phyloP scores from a whole-genome alignment of 2,888 invertebrate species.

The Ethmia dodecea region DNA sequence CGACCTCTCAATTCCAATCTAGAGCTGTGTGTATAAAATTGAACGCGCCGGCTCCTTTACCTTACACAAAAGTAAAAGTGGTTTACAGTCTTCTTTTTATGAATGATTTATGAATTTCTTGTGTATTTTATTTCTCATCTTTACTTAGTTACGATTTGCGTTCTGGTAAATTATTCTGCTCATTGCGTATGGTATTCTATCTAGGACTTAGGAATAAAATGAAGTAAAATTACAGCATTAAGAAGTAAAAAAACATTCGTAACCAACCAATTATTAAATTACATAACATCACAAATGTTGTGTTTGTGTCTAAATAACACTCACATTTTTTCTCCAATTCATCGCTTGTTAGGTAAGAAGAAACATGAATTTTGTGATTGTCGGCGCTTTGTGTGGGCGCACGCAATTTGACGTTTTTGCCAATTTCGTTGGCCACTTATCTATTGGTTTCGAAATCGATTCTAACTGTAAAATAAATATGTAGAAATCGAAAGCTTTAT shows the following conservation, averaged over 20 bases:
- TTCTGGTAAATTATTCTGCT: too few species aligned
- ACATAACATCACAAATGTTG: too few species aligned
- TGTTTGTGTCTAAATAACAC: too few species aligned
- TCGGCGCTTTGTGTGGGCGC: conserved; percentile 4
- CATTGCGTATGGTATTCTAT: too few species aligned
- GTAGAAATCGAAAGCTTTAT: conserved; percentile 30
- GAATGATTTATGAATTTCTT: conserved; percentile 20
- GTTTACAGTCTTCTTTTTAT: conserved; percentile 23
- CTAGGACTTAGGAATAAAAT: too few species aligned
- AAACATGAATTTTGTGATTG: conserved; percentile 3
- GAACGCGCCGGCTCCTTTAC: conserved; percentile 19
- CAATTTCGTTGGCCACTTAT: conserved; percentile 22
- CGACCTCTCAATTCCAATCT: conserved; percentile 23
- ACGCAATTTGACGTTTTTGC: conserved; percentile 19
- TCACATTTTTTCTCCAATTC: too few species aligned
- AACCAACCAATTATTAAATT: too few species aligned
- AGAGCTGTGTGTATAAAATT: conserved; percentile 15
- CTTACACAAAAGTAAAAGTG: conserved; percentile 33
- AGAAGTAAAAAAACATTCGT: too few species aligned
- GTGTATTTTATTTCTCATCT: conserved; percentile 11
- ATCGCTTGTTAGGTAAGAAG: background rate
- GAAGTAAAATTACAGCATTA: too few species aligned
- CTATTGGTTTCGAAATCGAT: conserved; percentile 25
- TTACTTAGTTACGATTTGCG: too few species aligned
- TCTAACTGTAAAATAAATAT: conserved; percentile 32